Conservation (phyloP, 1,140 invertebrate species). For the Drosophila repleta region DNA sequence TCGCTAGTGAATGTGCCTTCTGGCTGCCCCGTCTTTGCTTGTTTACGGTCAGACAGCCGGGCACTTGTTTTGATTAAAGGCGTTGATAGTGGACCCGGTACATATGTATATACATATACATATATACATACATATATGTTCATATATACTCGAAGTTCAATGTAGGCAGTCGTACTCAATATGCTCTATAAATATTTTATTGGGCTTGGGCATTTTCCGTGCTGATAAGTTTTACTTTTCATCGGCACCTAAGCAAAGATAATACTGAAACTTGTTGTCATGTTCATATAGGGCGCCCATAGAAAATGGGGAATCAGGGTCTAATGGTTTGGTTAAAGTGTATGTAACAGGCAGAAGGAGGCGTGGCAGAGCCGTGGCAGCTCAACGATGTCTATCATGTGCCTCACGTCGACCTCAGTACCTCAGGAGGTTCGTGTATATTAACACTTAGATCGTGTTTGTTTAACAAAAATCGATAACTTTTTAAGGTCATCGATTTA, state of each 20-base stretch:
- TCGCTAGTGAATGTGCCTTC: slow-evolving; percentile 3
- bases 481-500: too few species aligned
- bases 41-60: slow-evolving; percentile 50
- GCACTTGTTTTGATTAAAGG: slow-evolving; percentile 56
- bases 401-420: too few species aligned
- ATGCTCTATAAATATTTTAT: slow-evolving; percentile 29
- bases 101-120: neutral
- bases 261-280: neutral
- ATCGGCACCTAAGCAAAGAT: neutral
- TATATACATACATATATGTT: slow-evolving; percentile 3
- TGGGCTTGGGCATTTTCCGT: slow-evolving; percentile 21
- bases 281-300: too few species aligned
- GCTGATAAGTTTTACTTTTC: slow-evolving; percentile 18
- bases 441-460: too few species aligned
- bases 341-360: too few species aligned
- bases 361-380: too few species aligned
- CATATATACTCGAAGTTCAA: neutral
- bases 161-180: slow-evolving; percentile 1
- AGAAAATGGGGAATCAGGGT: too few species aligned
- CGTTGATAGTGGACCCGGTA: slow-evolving; percentile 42
- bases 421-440: too few species aligned
- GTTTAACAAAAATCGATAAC: too few species aligned
- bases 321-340: too few species aligned
- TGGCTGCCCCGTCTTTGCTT: neutral
- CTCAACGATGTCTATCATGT: too few species aligned